Conservation (phyloP, 1,140 invertebrate genomes). For the Augochlora pura region DNA sequence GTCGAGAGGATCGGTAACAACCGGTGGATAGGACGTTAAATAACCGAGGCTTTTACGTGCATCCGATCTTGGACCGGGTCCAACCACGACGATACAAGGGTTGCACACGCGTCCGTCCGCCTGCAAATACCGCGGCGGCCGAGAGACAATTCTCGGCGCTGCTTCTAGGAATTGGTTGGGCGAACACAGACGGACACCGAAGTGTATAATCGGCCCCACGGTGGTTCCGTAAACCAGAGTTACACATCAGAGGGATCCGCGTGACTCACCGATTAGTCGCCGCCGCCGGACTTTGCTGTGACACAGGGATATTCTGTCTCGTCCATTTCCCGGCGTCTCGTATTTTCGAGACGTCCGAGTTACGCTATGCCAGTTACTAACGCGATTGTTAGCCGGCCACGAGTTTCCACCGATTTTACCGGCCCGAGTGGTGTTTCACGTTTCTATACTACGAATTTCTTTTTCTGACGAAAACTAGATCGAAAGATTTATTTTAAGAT, state of each 20-base stretch:
- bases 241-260: constrained; percentile 21
- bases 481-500: too few species aligned
- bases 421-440: too few species aligned
- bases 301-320: neutral
- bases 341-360: neutral
- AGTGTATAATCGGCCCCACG: constrained; percentile 2
- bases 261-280: constrained; percentile 44
- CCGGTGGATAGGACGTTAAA: constrained; percentile 31
- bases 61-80: constrained; percentile 43
- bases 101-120: neutral
- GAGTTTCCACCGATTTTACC: too few species aligned
- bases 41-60: constrained; percentile 40
- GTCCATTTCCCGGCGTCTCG: neutral
- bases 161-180: constrained; percentile 60
- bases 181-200: neutral
- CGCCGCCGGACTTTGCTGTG: neutral
- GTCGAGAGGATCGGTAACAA: neutral
- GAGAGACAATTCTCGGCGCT: constrained; percentile 44
- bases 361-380: neutral
- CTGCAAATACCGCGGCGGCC: constrained; percentile 1
- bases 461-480: too few species aligned
- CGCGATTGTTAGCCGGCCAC: too few species aligned
- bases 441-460: too few species aligned
- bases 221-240: constrained; percentile 35
- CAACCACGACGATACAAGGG: constrained; percentile 30